Conservation (phyloP, 2,113 vertebrate species). For the Melanerpes aurifrons region DNA sequence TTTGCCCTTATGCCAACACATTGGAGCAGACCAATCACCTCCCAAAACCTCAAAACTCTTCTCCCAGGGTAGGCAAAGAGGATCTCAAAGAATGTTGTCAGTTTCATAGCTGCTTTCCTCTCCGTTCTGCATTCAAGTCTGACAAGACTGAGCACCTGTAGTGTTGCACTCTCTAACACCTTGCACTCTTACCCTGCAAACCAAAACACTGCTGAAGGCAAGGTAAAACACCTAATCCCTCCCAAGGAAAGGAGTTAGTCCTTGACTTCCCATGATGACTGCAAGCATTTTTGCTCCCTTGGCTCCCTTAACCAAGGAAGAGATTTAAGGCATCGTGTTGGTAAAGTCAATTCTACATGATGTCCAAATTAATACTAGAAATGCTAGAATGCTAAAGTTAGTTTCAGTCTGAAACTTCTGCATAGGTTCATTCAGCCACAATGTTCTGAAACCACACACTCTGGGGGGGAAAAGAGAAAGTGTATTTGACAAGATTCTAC, state of each 20-base stretch:
- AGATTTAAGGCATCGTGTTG: background rate
- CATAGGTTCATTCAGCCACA: background rate
- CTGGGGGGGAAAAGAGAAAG: background rate
- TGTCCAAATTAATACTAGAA: background rate
- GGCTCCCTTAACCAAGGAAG: background rate
- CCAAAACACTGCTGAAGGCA: background rate
- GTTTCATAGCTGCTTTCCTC: background rate
- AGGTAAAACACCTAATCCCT: background rate
- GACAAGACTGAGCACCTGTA: background rate
- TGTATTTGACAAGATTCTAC: background rate
- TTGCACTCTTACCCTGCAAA: background rate
- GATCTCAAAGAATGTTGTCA: background rate
- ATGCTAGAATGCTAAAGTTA: background rate
- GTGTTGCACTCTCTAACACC: background rate
- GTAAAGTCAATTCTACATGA: background rate
- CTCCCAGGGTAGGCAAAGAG: background rate
- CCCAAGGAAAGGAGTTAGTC: background rate
- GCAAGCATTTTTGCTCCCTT: background rate
- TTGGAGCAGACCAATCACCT: background rate
- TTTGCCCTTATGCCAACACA: background rate
- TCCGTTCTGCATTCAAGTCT: rapidly evolving
- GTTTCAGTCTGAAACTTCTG: background rate
- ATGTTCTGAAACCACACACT: background rate
- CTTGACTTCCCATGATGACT: background rate
- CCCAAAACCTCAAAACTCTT: background rate